These are phyloP conservation scores for Gnathonemus longibarbis DNA, from an alignment of 2,113 vertebrate genomes.

Conservation along the genomic window DNA sequence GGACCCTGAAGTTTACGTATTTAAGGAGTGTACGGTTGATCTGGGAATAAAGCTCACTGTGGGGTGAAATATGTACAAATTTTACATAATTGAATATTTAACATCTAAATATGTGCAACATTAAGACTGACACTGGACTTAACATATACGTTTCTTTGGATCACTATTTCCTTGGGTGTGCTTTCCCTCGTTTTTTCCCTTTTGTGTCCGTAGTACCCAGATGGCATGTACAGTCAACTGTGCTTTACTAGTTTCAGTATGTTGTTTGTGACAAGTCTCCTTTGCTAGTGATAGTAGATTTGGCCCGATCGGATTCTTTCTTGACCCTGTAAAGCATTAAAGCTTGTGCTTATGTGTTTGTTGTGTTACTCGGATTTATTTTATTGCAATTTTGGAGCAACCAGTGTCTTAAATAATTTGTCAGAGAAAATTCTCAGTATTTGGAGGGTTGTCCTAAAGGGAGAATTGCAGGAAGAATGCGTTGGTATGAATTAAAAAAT, in stretches of 20 bases:
- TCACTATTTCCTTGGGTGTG: not conserved
- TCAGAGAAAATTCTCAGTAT: not conserved
- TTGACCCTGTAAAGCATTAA: not conserved
- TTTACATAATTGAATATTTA: not conserved
- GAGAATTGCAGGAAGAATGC: not conserved
- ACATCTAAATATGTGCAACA: not conserved
- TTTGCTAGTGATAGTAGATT: not conserved
- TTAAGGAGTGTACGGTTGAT: not conserved
- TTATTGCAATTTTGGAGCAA: not conserved
- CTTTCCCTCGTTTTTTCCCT: not conserved
- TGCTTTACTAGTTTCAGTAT: not conserved
- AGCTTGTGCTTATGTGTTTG: not conserved
- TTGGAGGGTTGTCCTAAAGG: not conserved
- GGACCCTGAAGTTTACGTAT: not conserved
- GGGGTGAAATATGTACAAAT: not conserved
- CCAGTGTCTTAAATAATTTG: not conserved
- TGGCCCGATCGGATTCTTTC: not conserved
- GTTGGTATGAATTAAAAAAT: not conserved
- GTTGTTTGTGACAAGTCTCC: not conserved
- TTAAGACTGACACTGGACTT: not conserved
- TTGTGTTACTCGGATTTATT: not conserved
- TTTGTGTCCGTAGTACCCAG: not conserved
- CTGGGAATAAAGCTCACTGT: not conserved
- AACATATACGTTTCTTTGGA: not conserved
- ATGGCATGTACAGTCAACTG: not conserved